Base-by-base conservation (phyloP, 92 coral and sea anemone genomes). In the Paragorgia papillata region DNA sequence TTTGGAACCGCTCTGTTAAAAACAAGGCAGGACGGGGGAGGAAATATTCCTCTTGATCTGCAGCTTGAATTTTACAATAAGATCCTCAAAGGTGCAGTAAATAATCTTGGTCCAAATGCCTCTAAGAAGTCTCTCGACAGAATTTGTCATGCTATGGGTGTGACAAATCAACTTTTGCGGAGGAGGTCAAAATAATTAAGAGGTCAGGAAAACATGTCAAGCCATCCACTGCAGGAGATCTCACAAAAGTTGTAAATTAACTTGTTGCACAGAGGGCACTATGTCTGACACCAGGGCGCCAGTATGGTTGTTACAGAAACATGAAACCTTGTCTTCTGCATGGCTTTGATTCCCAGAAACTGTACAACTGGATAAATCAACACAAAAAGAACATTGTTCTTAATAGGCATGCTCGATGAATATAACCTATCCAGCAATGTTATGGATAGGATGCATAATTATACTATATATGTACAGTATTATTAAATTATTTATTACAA, bases 1-100 rank as follows among this genome's bases (percentile, higher is more conserved):
- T 90, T 5, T 88, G 91, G 91, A 82, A 88, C 85, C 71, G 89
- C 54, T 77, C 43, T 43, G 76, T 37, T 48, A 90, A 90, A 69
- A 88, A 82, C 74, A 90, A 85, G 73, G 59, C 90, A 59, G 91
- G 86, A 0, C 43, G n/a, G 32, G 3, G 89, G 89, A 18, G 88
- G 92, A 2, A 85, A 88, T 61, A 88, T 88, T 57, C 88, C 90
- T 20, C 37, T 59, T 24, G 66, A 59, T 28, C 66, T 59, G 7
- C 66, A 59, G 66, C 35, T 59, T 6, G 66, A 59, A 29, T 59
- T 59, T 28, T 59, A 29, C 37, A 59, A 59, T 32, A 59, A 28
- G 66, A 25, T 59, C 34, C 34, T 59, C 2, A 59, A 59, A 59
- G 66, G 31, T 59, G 66, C 66, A 21, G 31, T 59, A 7, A 59